Evolutionary conservation across 2,888 invertebrate species (phyloP).

Genomic region (Digitonthophagus gazella): DNA sequence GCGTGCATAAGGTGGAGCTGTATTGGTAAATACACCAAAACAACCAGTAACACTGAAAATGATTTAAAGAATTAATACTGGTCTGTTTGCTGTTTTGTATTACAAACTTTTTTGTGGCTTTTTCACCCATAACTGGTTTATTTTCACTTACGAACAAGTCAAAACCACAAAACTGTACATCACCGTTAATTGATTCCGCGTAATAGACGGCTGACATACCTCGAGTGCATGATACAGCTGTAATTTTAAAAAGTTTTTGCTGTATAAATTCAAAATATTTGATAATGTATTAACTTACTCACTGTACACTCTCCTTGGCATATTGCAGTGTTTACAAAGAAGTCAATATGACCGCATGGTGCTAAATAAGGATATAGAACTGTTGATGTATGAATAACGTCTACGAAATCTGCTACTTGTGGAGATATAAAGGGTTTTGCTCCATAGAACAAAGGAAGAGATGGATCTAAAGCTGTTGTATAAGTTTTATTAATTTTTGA

Average conservation of each 20-base stretch:
- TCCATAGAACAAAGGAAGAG: conserved; percentile 7
- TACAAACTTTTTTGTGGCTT: conserved; percentile 4
- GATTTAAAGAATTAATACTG: neutral
- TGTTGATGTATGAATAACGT: conserved; percentile 13
- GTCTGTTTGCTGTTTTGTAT: neutral
- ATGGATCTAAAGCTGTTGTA: conserved; percentile 14
- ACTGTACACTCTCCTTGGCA: conserved; percentile 15
- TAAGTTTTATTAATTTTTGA: no score
- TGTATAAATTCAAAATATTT: neutral
- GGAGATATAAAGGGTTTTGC: neutral
- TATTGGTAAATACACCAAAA: conserved; percentile 7
- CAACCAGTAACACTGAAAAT: conserved; percentile 6
- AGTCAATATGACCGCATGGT: conserved; percentile 4
- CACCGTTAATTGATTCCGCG: conserved; percentile 5
- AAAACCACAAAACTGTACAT: conserved; percentile 13
- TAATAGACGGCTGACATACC: conserved; percentile 6
- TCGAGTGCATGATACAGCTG: neutral
- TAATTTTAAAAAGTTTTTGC: neutral
- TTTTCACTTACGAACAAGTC: conserved; percentile 4
- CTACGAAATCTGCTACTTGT: conserved; percentile 11
- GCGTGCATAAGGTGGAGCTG: neutral
- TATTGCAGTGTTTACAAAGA: conserved; percentile 5
- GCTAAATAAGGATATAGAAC: conserved; percentile 5
- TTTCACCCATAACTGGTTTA: conserved; percentile 2
- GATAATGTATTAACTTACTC: conserved; percentile 1